Percentiles rank a stretch among this genome's conserved stretches.
Evolutionary conservation across 2,113 vertebrate genomes (phyloP).

Genomic region (Zeus faber): DNA sequence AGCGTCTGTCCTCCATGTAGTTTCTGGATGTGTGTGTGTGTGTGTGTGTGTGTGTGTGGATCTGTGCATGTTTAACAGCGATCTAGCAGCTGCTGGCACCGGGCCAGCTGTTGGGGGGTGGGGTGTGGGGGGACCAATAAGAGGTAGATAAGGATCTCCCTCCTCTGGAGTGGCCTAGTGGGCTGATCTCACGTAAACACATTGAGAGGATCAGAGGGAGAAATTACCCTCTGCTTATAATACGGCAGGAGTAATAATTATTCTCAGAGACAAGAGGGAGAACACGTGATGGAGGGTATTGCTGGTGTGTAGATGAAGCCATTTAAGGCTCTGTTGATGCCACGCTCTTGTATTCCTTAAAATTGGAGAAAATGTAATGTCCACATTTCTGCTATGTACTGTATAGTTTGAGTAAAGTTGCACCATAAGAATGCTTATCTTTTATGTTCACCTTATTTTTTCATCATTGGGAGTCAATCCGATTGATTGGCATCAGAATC

Average conservation of each 20-base stretch:
- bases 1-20: no score
- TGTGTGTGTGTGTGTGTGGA: constrained; percentile 4
- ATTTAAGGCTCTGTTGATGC: no score
- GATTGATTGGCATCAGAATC: no score
- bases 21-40: constrained; percentile 2
- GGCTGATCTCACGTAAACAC: constrained; percentile 59
- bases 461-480: no score
- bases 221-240: constrained; percentile 52
- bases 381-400: no score
- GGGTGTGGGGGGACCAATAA: constrained; percentile 25
- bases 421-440: no score
- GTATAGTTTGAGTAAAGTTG: no score
- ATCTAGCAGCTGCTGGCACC: constrained; percentile 25
- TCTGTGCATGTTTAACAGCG: constrained; percentile 10
- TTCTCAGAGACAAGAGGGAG: constrained; percentile 31
- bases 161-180: constrained; percentile 43
- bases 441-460: no score
- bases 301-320: constrained; percentile 20
- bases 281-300: background rate
- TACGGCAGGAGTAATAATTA: constrained; percentile 45
- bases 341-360: no score
- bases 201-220: constrained; percentile 55
- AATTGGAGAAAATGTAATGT: no score
- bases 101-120: constrained; percentile 49
- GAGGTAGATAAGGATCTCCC: constrained; percentile 54